Conservation (phyloP, 2,797 vertebrate species). For the Mus caroli region DNA sequence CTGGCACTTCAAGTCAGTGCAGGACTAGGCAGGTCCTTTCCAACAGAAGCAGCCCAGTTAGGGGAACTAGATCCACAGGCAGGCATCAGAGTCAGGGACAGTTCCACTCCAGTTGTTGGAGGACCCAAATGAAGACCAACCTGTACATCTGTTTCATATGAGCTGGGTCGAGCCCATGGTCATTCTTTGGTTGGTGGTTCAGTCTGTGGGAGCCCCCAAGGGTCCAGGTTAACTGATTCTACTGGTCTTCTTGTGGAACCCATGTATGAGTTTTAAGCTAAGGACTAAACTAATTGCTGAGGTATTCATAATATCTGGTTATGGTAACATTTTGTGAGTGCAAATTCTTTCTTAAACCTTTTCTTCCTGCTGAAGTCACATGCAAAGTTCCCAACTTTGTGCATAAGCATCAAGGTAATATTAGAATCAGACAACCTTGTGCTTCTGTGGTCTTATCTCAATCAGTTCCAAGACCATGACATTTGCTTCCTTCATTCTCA, state of each 20-base stretch:
- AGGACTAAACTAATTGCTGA: slow-evolving; percentile 35
- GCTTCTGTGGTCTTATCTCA: not conserved
- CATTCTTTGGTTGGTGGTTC: not conserved
- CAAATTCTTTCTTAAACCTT: not conserved
- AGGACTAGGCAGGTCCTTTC: not conserved
- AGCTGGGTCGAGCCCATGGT: not conserved
- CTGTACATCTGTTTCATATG: not conserved
- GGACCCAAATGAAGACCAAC: not conserved
- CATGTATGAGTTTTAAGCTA: slow-evolving; percentile 28
- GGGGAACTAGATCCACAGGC: not conserved
- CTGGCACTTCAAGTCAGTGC: not conserved
- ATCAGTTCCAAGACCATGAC: not conserved
- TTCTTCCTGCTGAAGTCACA: not conserved
- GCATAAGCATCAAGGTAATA: not conserved
- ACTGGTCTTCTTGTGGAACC: not conserved
- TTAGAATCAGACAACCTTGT: not conserved
- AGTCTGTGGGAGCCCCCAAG: not conserved
- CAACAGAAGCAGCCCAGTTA: not conserved
- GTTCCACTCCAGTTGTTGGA: not conserved
- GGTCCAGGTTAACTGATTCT: not conserved
- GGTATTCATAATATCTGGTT: not conserved
- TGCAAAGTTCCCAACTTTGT: not conserved
- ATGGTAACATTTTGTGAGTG: slow-evolving; percentile 37
- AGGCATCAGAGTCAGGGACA: not conserved
- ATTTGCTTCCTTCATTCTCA: not conserved